Evolutionary conservation across 2,113 vertebrate genomes (phyloP), one percentile per base, ranked within the genome.

Genomic region (Brachyistius frenatus): DNA sequence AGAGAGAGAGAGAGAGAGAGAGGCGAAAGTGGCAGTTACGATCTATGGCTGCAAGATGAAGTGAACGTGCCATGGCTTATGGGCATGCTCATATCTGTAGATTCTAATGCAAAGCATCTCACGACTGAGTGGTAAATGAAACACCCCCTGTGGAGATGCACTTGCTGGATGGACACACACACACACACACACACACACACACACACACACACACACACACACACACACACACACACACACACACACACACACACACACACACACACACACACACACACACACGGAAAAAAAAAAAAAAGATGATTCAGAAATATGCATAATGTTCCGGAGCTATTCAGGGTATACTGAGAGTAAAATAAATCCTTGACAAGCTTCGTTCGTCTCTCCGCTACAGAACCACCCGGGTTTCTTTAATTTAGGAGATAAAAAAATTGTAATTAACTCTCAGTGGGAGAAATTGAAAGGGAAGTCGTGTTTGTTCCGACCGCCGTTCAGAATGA

Each of bases 81-180:
- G 61, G 58, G 44, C 56, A 80, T 62, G 78, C 32, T 61, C 66
- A 35, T 75, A 47, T 75, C 31, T 52, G 35, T 57, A n/a, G 56
- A 44, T 78, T 69, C 31, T 50, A 71, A 83, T 52, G 71, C 60
- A 68, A 77, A 71, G 56, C 70, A 31, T 57, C 81, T 83, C 66
- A 61, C 60, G 79, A 78, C 52, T 74, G 74, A 86, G 81, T 84
- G 57, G 75, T 81, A 39, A 73, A 76, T 79, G 79, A 88, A 76
- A 58, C 70, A 70, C 65, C 76, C 66, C 75, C 66, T 58, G 57
- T 74, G 84, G 73, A 88, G 76, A 87, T 83, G 76, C 75, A 87
- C 87, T 91, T 85, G 83, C 75, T 80, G 57, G 81, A 83, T 68
- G 65, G 56, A 78, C 52, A n/a, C 50, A n/a, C 75, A 11, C 50